A percentile compares a stretch with the other conserved stretches of the same genome.
phyloP scores from a whole-genome alignment of 2,797 vertebrate species.

The Eremophila alpestris region DNA sequence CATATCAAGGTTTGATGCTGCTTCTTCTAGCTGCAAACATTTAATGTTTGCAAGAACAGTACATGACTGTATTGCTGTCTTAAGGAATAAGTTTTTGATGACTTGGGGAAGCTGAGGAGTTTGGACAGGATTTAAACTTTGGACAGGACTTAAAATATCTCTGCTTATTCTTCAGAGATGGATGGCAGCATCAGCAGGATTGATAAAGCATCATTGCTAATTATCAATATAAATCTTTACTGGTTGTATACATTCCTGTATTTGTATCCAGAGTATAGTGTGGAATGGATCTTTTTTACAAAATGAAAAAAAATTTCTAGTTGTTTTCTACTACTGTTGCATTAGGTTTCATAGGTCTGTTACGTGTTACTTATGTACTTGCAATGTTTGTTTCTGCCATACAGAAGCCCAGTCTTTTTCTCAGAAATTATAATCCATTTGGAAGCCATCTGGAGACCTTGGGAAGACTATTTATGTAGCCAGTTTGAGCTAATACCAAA shows the following conservation, averaged over 20 bases:
- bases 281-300: constrained; percentile 58
- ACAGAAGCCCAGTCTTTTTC: constrained; percentile 58
- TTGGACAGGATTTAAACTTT: neutral
- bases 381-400: constrained; percentile 71
- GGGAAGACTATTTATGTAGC: neutral
- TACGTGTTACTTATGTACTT: constrained; percentile 66
- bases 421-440: neutral
- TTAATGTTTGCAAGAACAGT: constrained; percentile 49
- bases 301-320: constrained; percentile 16
- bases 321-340: constrained; percentile 65
- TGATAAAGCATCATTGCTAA: constrained; percentile 30
- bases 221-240: constrained; percentile 12
- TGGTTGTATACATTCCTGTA: constrained; percentile 57
- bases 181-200: neutral
- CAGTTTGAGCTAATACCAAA: neutral
- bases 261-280: constrained; percentile 43
- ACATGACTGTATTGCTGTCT: constrained; percentile 1
- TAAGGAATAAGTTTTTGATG: constrained; percentile 44
- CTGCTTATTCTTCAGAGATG: neutral
- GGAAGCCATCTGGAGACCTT: neutral
- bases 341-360: constrained; percentile 51
- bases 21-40: constrained; percentile 32
- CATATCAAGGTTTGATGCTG: constrained; percentile 23
- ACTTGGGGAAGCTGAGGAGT: neutral
- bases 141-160: neutral